Base-by-base conservation (phyloP, 2,113 vertebrate genomes). In the Lota lota region DNA sequence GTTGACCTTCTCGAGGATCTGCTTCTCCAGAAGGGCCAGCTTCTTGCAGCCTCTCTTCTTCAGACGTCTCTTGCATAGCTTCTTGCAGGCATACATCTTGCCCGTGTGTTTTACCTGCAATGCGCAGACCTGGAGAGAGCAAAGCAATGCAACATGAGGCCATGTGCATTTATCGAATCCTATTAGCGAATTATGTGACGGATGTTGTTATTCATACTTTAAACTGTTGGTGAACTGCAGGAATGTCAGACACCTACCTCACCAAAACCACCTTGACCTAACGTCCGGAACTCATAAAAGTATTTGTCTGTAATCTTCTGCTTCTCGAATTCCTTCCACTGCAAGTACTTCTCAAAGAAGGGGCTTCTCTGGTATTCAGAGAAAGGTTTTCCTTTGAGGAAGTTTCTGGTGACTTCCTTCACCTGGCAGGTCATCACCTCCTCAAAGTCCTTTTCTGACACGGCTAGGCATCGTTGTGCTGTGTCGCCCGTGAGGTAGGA, bases 81-180 rank as follows among this genome's bases (percentile, higher is more conserved):
- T 98, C 84, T 98, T 97, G 87, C 94, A 97, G 64, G 95, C 95
- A 11, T 98, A 96, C 95, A 97, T 96, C 79, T 95, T 94, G 1
- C 96, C 95, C 0, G 94, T 95, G 80, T 91, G 91, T 78, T 93
- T 97, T 64, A 94, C 95, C 74, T 98, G 95, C 61, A 92, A 92
- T 0, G 94, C 95, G 85, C 95, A 98, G 53, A 98, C 96, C 96
- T 98, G 85, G 61, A 83, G 63, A 53, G 63, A 20, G 77, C 33
- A 79, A 24, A 66, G 19, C 4, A 21, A 50, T 21, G 5, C n/a
- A 12, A 11, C 16, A 62, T 7, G 15, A 28, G 21, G 21, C 21
- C 59, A 20, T 22, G 1, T 21, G 11, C 12, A 61, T 22, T 22
- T 61, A 15, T 61, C 3, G 19, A 12, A 16, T 22, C 22, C 21